Evolutionary conservation across 30 jellyfish, hydroid and myxozoan genomes (phyloP).

Genomic region (Aurelia aurita complex sp. Pacific): DNA sequence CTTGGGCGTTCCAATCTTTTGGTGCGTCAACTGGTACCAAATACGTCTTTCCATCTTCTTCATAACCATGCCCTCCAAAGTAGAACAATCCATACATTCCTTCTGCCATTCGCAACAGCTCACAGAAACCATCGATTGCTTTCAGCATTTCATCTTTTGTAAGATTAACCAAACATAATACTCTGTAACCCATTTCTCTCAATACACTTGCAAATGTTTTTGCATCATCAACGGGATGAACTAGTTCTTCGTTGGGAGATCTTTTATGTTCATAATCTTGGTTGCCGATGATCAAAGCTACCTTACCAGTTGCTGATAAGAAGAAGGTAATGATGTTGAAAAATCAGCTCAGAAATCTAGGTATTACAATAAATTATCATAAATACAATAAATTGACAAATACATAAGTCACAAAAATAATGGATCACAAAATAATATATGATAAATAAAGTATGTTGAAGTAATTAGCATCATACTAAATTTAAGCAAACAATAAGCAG

Average conservation of each 20-base stretch:
- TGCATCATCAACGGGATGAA: slow-evolving; percentile 93
- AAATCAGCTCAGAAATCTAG: too few relatives aligned
- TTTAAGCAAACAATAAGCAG: too few relatives aligned
- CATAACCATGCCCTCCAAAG: slow-evolving; percentile 98
- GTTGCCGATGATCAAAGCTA: slow-evolving; percentile 90
- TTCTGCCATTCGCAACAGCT: slow-evolving; percentile 36
- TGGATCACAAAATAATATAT: too few relatives aligned
- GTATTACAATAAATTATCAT: too few relatives aligned
- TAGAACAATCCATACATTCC: slow-evolving; percentile 84
- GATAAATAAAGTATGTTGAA: too few relatives aligned
- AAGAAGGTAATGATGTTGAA: too few relatives aligned
- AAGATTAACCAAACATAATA: slow-evolving; percentile 80
- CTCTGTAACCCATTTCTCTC: slow-evolving; percentile 83
- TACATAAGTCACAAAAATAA: too few relatives aligned
- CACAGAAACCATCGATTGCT: slow-evolving; percentile 83
- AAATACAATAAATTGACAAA: too few relatives aligned
- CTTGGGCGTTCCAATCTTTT: slow-evolving; percentile 72
- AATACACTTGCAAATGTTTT: slow-evolving; percentile 64
- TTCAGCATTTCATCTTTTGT: slow-evolving; percentile 71
- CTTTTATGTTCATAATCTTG: slow-evolving; percentile 69
- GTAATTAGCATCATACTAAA: too few relatives aligned
- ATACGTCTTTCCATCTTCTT: slow-evolving; percentile 88
- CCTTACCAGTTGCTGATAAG: slow-evolving; percentile 78
- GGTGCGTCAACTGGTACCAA: slow-evolving; percentile 94
- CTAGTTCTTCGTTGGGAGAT: slow-evolving; percentile 42